Evolutionary conservation across 2,113 vertebrate genomes (phyloP).

Genomic region (Baryphthengus martii): DNA sequence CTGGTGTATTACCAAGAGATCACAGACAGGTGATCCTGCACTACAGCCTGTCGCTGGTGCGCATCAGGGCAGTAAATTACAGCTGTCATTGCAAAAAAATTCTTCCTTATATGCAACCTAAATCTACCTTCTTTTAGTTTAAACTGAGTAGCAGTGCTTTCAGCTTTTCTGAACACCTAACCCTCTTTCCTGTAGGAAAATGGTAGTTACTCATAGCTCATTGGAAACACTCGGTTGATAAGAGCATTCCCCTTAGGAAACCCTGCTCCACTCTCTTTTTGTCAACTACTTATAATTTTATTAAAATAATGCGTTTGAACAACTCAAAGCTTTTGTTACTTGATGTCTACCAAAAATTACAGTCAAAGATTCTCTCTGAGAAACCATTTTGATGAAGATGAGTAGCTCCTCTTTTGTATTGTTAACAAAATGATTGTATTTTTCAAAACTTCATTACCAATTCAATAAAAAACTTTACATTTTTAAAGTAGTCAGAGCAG

Average conservation of each 20-base stretch:
- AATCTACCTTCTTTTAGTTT: neutral
- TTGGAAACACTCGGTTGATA: neutral
- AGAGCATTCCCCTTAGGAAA: neutral
- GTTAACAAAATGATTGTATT: neutral
- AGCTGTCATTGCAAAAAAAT: neutral
- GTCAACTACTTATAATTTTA: neutral
- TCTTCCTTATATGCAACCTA: neutral
- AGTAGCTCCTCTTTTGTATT: neutral
- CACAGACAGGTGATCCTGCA: neutral
- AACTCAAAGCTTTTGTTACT: neutral
- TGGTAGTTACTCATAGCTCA: neutral
- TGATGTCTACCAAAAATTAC: neutral
- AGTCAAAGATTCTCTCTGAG: neutral
- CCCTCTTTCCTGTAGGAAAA: neutral
- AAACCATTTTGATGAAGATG: neutral
- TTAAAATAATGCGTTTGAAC: neutral
- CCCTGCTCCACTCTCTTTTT: neutral
- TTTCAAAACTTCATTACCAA: neutral
- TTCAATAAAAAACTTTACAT: neutral
- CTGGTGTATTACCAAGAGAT: rapidly evolving
- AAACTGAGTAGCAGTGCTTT: neutral
- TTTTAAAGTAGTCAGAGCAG: neutral
- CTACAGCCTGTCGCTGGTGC: neutral
- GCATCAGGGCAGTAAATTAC: neutral
- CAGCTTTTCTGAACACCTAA: neutral